Conservation (phyloP, 1,140 invertebrate genomes). For the Pachypsylla venusta region DNA sequence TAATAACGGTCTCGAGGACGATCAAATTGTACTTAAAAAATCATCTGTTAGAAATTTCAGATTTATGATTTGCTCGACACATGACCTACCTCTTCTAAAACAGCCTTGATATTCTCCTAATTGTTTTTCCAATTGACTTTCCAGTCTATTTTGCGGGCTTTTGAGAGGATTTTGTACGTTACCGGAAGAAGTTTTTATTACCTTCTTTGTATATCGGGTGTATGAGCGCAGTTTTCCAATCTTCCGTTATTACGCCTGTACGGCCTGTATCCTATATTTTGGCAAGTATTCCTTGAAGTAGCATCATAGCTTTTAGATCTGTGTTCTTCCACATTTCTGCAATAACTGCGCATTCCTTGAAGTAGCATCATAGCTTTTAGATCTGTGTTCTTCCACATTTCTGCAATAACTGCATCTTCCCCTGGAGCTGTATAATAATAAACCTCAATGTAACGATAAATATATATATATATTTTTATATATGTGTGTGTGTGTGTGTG, state of each 20-base stretch:
- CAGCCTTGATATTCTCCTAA: neutral
- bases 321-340: slow-evolving; percentile 3
- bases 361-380: no score
- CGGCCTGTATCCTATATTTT: no score
- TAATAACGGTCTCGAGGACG: no score
- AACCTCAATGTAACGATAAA: no score
- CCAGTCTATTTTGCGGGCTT: neutral
- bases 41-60: slow-evolving; percentile 12
- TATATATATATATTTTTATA: no score
- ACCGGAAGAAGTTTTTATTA: slow-evolving; percentile 7
- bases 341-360: no score
- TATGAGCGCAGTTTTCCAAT: slow-evolving; percentile 13
- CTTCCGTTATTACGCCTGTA: slow-evolving; percentile 18
- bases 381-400: slow-evolving; percentile 22
- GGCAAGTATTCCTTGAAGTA: no score
- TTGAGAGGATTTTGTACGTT: slow-evolving; percentile 14
- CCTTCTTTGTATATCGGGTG: slow-evolving; percentile 13
- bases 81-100: slow-evolving; percentile 12
- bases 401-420: slow-evolving; percentile 20
- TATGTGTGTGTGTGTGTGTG: no score
- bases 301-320: no score
- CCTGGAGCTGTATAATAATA: slow-evolving; percentile 22
- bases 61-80: slow-evolving; percentile 7
- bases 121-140: neutral
- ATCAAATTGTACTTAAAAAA: no score